Base-by-base conservation (phyloP, 1,140 invertebrate genomes). In the Conus betulinus region DNA sequence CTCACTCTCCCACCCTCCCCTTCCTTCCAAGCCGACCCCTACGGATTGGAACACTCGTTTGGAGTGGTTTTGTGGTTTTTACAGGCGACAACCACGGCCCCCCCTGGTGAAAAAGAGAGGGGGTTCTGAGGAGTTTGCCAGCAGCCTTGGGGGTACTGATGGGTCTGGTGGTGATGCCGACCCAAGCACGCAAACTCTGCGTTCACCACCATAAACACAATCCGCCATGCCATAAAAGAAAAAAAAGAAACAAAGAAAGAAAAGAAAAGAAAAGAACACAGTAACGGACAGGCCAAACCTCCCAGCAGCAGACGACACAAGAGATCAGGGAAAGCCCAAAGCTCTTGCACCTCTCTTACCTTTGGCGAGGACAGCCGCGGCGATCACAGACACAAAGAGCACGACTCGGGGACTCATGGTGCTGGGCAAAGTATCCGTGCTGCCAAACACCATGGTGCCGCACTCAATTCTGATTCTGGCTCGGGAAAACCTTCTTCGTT, bases 161-260 rank as follows among this genome's bases (percentile, higher is more conserved):
- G 57, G 52, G 25, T 13, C 71, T 52, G 39, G 39, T 17, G 39
- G 85, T 60, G 85, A 78, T 87, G 71, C 39, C 27, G 74, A 27
- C 51, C 10, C 63, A n/a, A 74, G 51, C n/a, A 55, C 67, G 71
- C 51, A 55, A 55, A 55, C 74, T 79, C 71, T 78, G 60, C 71
- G 13, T 60, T 60, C 71, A 15, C 85, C n/a, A 87, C 52, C 85
- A 79, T 87, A 87, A 87, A 87, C 71, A 87, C 85, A 87, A 85
- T 76, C 71, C 85, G 71, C 85, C 84, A 85, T 85, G 67, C 84
- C 84, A 53, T 53, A 53, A 85, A 85, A 53, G 7, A 5, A 78
- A 8, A 78, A 78, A 39, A 8, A 27, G 3, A 39, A 15, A 81
- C 4, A 81, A 23, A 60, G 57, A 8, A 15, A 60, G 4, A 60